Conservation (phyloP, 2,888 invertebrate genomes). For the Microctonus aethiopoides region DNA sequence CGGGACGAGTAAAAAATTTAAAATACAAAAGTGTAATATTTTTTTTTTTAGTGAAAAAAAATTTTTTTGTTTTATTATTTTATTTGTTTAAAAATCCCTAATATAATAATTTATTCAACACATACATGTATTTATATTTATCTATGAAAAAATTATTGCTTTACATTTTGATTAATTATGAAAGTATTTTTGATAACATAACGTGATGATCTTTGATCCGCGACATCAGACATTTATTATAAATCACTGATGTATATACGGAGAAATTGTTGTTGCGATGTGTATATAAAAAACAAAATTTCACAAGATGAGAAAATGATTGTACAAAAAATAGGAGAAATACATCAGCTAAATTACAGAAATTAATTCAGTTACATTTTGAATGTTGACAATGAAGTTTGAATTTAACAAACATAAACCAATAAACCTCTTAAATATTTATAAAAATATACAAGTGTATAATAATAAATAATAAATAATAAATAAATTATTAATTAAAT, state of each 20-base stretch:
- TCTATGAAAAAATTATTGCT: not conserved
- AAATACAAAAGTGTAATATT: too few relatives aligned
- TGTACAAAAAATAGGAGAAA: not conserved
- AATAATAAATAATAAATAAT: too few relatives aligned
- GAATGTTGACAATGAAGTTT: not conserved
- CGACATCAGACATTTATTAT: constrained; percentile 17
- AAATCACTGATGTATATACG: constrained; percentile 18
- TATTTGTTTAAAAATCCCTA: too few relatives aligned
- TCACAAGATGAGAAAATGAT: constrained; percentile 7
- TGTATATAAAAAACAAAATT: constrained; percentile 31
- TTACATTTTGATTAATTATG: too few relatives aligned
- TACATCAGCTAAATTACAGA: not conserved
- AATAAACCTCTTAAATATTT: too few relatives aligned
- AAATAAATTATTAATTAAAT: too few relatives aligned
- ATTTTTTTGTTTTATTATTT: too few relatives aligned
- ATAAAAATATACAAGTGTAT: too few relatives aligned
- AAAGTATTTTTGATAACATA: not conserved
- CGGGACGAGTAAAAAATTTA: too few relatives aligned
- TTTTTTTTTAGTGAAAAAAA: too few relatives aligned
- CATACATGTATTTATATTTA: too few relatives aligned
- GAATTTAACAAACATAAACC: not conserved
- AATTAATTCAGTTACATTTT: not conserved
- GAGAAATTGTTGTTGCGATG: not conserved
- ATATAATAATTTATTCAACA: too few relatives aligned
- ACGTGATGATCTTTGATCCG: constrained; percentile 40